Evolutionary conservation across 2,797 vertebrate genomes (phyloP).

Genomic region (Pogonophryne albipinna): DNA sequence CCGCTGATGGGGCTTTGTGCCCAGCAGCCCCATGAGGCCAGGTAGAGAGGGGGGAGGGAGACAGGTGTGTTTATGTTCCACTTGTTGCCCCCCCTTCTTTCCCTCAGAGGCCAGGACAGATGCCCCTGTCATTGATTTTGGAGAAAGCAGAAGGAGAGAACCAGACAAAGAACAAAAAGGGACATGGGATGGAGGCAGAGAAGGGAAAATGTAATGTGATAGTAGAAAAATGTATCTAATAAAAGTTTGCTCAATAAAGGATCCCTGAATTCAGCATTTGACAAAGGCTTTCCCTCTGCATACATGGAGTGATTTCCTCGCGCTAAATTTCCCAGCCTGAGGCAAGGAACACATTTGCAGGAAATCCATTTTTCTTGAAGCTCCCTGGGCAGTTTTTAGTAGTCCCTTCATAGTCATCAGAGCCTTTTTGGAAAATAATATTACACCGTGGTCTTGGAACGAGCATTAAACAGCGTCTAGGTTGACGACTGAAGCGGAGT

Average conservation of each 20-base stretch:
- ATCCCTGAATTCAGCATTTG: conserved; percentile 38
- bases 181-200: conserved; percentile 4
- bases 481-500: conserved; percentile 60
- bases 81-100: conserved; percentile 69
- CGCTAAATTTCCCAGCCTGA: conserved; percentile 49
- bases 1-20: conserved; percentile 79
- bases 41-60: conserved; percentile 58
- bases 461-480: conserved; percentile 43
- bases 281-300: conserved; percentile 44
- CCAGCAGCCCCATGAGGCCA: conserved; percentile 68
- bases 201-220: conserved; percentile 34
- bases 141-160: conserved; percentile 27
- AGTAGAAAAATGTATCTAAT: conserved; percentile 55
- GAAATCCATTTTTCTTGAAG: conserved; percentile 61
- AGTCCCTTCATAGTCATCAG: conserved; percentile 67
- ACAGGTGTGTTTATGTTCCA: conserved; percentile 80
- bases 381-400: conserved; percentile 55
- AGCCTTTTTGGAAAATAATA: conserved; percentile 60
- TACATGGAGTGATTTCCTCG: conserved; percentile 38
- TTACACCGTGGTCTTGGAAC: conserved; percentile 55
- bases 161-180: conserved; percentile 30
- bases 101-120: conserved; percentile 60
- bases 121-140: conserved; percentile 65
- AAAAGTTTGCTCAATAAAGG: conserved; percentile 46
- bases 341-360: conserved; percentile 65